Conservation (phyloP, 2,797 vertebrate genomes). For the Moxostoma hubbsi region DNA sequence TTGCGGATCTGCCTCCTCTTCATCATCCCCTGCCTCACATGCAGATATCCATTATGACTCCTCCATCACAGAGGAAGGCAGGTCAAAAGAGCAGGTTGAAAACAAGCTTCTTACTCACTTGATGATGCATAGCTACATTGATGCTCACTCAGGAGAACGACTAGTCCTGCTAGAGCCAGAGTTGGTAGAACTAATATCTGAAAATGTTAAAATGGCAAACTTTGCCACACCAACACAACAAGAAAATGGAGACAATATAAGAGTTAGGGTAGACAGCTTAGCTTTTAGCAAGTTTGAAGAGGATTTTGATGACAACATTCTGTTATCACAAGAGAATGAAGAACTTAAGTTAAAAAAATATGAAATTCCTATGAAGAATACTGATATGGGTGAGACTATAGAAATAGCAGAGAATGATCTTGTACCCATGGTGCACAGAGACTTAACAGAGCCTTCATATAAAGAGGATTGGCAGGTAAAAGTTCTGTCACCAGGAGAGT, state of each 20-base stretch:
- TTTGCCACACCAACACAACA: conserved; percentile 25
- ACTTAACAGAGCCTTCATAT: not conserved
- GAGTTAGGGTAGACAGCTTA: conserved; percentile 20
- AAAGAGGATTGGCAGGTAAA: conserved; percentile 3
- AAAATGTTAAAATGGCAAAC: conserved; percentile 44
- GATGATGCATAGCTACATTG: conserved; percentile 90
- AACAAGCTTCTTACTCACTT: conserved; percentile 82
- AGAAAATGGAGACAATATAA: conserved; percentile 19
- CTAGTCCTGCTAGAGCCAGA: conserved; percentile 85
- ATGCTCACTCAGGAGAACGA: conserved; percentile 83
- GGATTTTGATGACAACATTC: not conserved
- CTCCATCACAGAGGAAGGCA: conserved; percentile 52
- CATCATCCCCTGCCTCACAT: conserved; percentile 58
- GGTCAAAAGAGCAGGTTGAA: conserved; percentile 61
- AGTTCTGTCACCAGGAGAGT: not conserved
- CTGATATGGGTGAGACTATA: conserved; percentile 14
- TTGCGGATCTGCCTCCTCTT: conserved; percentile 64
- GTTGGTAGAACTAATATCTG: conserved; percentile 69
- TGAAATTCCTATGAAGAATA: not conserved
- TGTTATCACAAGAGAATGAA: not conserved
- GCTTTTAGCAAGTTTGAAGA: conserved; percentile 1
- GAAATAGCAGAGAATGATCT: not conserved
- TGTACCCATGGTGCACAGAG: not conserved
- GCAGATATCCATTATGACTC: conserved; percentile 55
- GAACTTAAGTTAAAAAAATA: not conserved